phyloP scores from a whole-genome alignment of 1,140 invertebrate genomes.

The Bombus turneri region DNA sequence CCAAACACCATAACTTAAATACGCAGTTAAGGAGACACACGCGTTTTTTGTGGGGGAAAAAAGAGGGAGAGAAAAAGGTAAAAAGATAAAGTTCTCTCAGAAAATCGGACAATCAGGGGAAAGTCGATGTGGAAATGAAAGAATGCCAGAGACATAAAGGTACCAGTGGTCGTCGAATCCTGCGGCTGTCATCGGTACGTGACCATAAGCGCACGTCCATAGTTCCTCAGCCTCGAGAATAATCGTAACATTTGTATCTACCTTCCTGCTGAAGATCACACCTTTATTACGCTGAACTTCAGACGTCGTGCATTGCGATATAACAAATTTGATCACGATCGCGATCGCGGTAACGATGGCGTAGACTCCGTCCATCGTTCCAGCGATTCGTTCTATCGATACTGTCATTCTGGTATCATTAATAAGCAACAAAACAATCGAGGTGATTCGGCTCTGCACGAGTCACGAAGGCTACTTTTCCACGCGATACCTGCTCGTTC shows the following conservation, averaged over 20 bases:
- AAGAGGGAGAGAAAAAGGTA: background rate
- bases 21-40: background rate
- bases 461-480: constrained; percentile 15
- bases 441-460: background rate
- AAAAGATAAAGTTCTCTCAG: background rate
- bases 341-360: constrained; percentile 16
- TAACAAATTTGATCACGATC: background rate
- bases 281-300: constrained; percentile 8
- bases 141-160: constrained; percentile 29
- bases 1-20: background rate
- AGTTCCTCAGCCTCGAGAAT: constrained; percentile 49
- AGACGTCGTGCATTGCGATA: constrained; percentile 31
- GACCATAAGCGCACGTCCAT: constrained; percentile 67
- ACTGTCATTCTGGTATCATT: background rate
- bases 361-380: background rate
- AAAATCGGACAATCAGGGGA: constrained; percentile 40
- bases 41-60: background rate
- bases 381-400: background rate
- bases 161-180: constrained; percentile 62
- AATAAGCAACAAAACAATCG: background rate
- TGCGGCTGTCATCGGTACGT: constrained; percentile 72
- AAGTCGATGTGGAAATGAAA: constrained; percentile 55
- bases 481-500: constrained; percentile 16
- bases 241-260: constrained; percentile 19
- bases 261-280: constrained; percentile 26